Evolutionary conservation across 2,113 vertebrate genomes (phyloP).

Genomic region (Dendrocopos noguchii): DNA sequence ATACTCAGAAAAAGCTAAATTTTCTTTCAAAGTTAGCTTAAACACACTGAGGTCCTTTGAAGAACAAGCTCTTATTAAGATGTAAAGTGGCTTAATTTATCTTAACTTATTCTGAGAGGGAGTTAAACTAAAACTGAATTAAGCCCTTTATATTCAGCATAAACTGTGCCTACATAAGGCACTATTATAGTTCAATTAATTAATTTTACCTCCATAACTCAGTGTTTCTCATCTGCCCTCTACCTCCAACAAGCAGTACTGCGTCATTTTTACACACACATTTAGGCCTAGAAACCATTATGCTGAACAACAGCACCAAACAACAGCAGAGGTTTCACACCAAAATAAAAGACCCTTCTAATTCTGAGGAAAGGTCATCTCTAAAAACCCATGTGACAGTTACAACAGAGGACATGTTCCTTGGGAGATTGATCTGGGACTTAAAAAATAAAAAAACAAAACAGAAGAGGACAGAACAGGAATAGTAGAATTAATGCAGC

Average conservation of each 20-base stretch:
- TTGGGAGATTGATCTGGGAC: neutral
- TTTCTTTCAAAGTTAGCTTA: neutral
- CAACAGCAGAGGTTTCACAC: neutral
- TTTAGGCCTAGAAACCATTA: neutral
- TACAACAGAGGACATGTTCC: neutral
- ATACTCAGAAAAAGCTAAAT: neutral
- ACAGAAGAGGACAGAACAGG: neutral
- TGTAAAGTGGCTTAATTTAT: neutral
- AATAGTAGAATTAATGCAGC: neutral
- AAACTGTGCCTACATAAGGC: neutral
- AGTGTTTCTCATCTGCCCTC: neutral
- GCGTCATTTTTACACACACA: neutral
- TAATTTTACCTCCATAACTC: neutral
- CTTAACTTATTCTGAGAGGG: neutral
- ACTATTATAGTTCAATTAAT: neutral
- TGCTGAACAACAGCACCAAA: neutral
- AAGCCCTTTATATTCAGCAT: neutral
- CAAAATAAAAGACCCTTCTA: neutral
- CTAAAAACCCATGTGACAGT: fast-evolving
- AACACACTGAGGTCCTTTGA: neutral
- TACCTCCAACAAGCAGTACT: neutral
- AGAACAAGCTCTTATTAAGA: neutral
- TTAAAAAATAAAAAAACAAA: neutral
- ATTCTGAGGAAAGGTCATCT: neutral
- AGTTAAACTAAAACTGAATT: neutral